Evolutionary conservation across 2,797 vertebrate species (phyloP).

Genomic region (Erethizon dorsatum): DNA sequence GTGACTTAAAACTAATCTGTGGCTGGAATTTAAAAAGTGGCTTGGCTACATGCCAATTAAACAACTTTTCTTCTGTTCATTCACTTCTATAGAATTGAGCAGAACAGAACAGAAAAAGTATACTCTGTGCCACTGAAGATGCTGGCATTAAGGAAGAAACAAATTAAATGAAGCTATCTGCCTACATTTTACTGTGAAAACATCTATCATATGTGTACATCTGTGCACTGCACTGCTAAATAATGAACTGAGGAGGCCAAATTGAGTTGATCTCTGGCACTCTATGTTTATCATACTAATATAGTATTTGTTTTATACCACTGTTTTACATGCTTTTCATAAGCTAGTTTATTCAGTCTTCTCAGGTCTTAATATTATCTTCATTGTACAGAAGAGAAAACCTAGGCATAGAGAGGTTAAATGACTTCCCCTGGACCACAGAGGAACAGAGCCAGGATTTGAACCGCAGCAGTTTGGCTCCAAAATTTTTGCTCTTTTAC

Average conservation of each 20-base stretch:
- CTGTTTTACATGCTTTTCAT: not conserved
- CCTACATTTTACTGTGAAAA: conserved; percentile 33
- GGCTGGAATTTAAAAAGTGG: not conserved
- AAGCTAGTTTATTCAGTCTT: not conserved
- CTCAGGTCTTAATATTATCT: not conserved
- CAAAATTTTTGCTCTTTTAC: not conserved
- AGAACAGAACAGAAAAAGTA: not conserved
- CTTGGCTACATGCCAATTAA: not conserved
- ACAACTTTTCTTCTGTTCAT: not conserved
- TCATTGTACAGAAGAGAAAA: conserved; percentile 33
- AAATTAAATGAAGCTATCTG: conserved; percentile 47
- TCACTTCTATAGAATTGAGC: not conserved
- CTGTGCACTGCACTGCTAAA: not conserved
- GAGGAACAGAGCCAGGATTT: not conserved
- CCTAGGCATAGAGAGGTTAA: not conserved
- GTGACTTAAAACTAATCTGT: conserved; percentile 34
- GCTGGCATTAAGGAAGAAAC: conserved; percentile 17
- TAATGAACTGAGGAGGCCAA: conserved; percentile 14
- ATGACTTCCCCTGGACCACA: not conserved
- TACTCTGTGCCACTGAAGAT: not conserved
- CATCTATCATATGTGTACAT: conserved; percentile 13
- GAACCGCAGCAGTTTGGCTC: not conserved
- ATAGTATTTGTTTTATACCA: not conserved
- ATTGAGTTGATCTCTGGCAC: conserved; percentile 33
- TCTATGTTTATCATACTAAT: not conserved